Base-by-base conservation (phyloP, 2,888 invertebrate genomes). In the Lathronympha strigana region DNA sequence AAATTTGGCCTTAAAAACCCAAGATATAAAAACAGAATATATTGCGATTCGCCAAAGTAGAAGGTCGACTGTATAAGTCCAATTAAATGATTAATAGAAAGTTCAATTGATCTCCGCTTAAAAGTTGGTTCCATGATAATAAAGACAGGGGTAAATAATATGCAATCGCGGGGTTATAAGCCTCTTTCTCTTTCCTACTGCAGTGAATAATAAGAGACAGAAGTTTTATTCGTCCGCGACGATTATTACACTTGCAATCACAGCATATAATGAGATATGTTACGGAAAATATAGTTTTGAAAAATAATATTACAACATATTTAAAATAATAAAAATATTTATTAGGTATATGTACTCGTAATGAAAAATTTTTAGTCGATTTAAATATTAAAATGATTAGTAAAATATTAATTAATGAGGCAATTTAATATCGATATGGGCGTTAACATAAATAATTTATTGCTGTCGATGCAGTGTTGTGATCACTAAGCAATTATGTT, bases 401-500 rank as follows among this genome's bases (percentile, higher is more conserved):
- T 17, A 9, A 40, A 17, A 17, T 17, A 40, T 6, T 40, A 9
- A 13, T 9, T 23, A 9, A 33, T 33, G 13, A 33, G 9, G 8
- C 11, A 11, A 33, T n/a, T n/a, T n/a, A n/a, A n/a, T n/a, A n/a
- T n/a, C n/a, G n/a, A n/a, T n/a, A n/a, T n/a, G n/a, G n/a, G n/a
- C n/a, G n/a, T n/a, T n/a, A n/a, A n/a, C 77, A 73, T 76, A 74
- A 70, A 76, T 76, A 78, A 67, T 68, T 23, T 74, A 74, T 73
- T 73, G 53, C 36, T 15, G 71, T 68, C 70, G 68, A 64, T 73
- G 72, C 70, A 73, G 84, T 77, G 87, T 88, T 86, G 85, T 87
- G 85, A 86, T 81, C 79, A 79, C 78, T 72, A 82, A 83, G 82
- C 80, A 84, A 85, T 84, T 81, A 80, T 70, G 68, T 72, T 76